phyloP scores from a whole-genome alignment of 53 echinoderm and acorn worm species.

The Luidia sarsii region DNA sequence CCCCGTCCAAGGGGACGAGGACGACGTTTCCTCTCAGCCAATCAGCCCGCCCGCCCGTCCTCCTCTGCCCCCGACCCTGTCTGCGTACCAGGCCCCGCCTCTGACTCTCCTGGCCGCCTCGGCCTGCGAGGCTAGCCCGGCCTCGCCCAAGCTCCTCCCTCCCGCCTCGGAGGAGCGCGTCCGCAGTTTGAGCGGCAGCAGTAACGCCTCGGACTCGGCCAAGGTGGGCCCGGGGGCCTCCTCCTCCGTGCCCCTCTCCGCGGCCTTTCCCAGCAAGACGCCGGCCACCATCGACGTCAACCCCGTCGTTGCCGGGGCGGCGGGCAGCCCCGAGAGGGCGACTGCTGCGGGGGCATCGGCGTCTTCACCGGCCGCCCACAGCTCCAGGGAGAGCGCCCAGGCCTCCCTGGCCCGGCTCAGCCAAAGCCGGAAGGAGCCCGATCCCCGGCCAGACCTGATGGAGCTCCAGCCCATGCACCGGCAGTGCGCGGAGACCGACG shows the following conservation, averaged over 20 bases:
- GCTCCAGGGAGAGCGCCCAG: slow-evolving; percentile 73
- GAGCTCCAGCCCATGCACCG: slow-evolving; percentile 60
- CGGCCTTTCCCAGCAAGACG: slow-evolving; percentile 22
- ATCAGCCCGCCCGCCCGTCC: neutral
- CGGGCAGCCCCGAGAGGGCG: slow-evolving; percentile 39
- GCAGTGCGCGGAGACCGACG: neutral
- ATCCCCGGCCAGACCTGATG: slow-evolving; percentile 33
- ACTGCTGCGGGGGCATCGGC: too few relatives aligned
- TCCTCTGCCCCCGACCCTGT: slow-evolving; percentile 68
- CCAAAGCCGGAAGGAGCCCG: slow-evolving; percentile 55
- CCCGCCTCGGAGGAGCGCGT: slow-evolving; percentile 81
- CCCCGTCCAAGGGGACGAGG: neutral
- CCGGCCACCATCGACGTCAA: slow-evolving; percentile 75
- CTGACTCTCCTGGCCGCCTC: slow-evolving; percentile 69
- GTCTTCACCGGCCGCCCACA: too few relatives aligned
- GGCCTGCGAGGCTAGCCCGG: slow-evolving; percentile 17
- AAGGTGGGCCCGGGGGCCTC: neutral
- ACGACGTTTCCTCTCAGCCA: neutral
- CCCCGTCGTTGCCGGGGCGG: slow-evolving; percentile 65
- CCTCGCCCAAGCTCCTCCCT: slow-evolving; percentile 86
- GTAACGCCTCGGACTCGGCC: slow-evolving; percentile 14
- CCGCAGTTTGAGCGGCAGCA: slow-evolving; percentile 68
- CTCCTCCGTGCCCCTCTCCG: neutral
- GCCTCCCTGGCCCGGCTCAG: slow-evolving; percentile 80
- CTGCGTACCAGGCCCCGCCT: slow-evolving; percentile 83